Conservation (phyloP, 2,113 vertebrate species). For the Perca flavescens region DNA sequence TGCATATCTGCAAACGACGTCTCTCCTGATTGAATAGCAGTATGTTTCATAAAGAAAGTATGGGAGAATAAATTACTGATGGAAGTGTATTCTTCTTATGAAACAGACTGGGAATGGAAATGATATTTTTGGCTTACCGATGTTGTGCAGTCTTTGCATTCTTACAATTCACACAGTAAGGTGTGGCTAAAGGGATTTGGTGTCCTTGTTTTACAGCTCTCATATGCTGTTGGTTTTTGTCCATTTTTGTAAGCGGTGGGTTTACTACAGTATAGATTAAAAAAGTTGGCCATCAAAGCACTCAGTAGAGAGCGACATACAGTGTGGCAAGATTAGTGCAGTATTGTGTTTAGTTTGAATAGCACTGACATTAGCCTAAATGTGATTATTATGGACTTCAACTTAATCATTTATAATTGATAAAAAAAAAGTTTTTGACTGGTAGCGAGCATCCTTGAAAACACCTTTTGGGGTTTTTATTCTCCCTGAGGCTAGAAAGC, state of each 20-base stretch:
- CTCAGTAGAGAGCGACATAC: conserved; percentile 8
- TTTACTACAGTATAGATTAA: conserved; percentile 20
- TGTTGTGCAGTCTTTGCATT: conserved; percentile 19
- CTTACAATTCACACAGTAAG: conserved; percentile 12
- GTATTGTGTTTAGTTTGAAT: conserved; percentile 6
- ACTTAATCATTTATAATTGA: not conserved
- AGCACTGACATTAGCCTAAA: not conserved
- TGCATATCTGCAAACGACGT: too few relatives aligned
- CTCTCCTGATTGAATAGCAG: too few relatives aligned
- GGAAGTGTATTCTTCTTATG: not conserved
- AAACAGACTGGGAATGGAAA: conserved; percentile 25
- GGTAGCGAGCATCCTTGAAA: too few relatives aligned
- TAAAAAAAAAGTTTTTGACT: not conserved
- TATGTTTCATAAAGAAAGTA: conserved; percentile 10
- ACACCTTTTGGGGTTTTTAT: not conserved
- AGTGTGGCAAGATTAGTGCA: not conserved
- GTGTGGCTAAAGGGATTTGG: conserved; percentile 15
- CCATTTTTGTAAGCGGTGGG: conserved; percentile 1
- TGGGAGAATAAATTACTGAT: not conserved
- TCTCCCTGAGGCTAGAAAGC: not conserved
- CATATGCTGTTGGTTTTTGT: conserved; percentile 31
- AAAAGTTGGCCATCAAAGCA: conserved; percentile 2
- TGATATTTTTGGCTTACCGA: conserved; percentile 3
- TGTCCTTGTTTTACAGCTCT: conserved; percentile 38
- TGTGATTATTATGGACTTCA: not conserved